Conservation (phyloP, 2,888 invertebrate species). For the Muscina levida region DNA sequence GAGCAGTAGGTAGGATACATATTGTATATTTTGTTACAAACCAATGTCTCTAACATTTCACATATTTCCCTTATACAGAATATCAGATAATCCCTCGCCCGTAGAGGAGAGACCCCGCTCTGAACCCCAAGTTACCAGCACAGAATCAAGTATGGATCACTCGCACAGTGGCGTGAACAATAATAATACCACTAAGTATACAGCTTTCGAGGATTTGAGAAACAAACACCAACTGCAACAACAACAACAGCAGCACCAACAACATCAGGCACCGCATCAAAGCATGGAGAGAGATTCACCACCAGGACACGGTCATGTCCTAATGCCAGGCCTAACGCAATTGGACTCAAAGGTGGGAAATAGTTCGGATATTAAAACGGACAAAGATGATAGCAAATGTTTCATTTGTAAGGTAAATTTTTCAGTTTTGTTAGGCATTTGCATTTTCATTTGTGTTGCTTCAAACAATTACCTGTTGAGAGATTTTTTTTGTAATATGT, state of each 20-base stretch:
- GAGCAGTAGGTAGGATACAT: constrained; percentile 73
- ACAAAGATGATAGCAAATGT: constrained; percentile 84
- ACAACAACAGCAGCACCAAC: constrained; percentile 60
- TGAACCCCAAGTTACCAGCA: constrained; percentile 79
- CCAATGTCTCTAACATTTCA: no score
- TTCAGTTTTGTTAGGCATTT: constrained; percentile 70
- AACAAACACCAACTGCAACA: constrained; percentile 75
- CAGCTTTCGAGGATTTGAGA: constrained; percentile 82
- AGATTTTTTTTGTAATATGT: constrained; percentile 34
- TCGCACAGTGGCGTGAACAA: constrained; percentile 72
- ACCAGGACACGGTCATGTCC: constrained; percentile 38
- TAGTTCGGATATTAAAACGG: constrained; percentile 80
- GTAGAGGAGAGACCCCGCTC: constrained; percentile 77
- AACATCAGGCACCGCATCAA: constrained; percentile 51
- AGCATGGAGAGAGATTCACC: constrained; percentile 61
- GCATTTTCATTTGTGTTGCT: background rate
- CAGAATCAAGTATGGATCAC: constrained; percentile 76
- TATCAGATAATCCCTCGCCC: constrained; percentile 75
- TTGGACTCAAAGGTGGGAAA: constrained; percentile 80
- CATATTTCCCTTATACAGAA: constrained; percentile 65
- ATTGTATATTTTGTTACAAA: background rate
- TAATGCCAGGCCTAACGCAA: constrained; percentile 71
- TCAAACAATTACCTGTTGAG: background rate
- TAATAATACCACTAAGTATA: constrained; percentile 77
- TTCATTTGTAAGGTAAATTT: constrained; percentile 87